Evolutionary conservation across 1,140 invertebrate genomes (phyloP).

Genomic region (Ceratina australensis): DNA sequence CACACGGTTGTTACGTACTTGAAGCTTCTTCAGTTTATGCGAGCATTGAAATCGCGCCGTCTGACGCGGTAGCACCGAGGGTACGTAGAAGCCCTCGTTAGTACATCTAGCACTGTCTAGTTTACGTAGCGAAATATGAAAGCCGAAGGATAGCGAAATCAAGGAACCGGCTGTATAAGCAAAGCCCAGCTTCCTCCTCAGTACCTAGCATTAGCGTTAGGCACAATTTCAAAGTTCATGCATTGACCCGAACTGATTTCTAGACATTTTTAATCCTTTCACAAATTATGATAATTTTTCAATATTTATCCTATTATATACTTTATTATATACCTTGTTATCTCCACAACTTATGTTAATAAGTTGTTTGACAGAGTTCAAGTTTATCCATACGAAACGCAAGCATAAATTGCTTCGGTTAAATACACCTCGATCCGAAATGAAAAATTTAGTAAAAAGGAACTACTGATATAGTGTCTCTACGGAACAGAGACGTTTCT

Average conservation of each 20-base stretch:
- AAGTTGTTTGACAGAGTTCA: too few relatives aligned
- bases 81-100: slow-evolving; percentile 59
- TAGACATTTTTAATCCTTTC: too few relatives aligned
- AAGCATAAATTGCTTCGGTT: slow-evolving; percentile 16
- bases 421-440: slow-evolving; percentile 6
- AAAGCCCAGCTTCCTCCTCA: slow-evolving; percentile 19
- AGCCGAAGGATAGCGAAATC: slow-evolving; percentile 53
- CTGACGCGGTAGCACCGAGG: slow-evolving; percentile 39
- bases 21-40: slow-evolving; percentile 55
- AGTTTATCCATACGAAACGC: too few relatives aligned
- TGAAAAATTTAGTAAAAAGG: too few relatives aligned
- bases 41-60: slow-evolving; percentile 57
- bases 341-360: too few relatives aligned
- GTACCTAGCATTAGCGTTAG: background rate
- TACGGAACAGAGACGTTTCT: slow-evolving; percentile 58
- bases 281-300: too few relatives aligned
- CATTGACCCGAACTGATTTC: background rate
- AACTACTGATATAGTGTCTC: too few relatives aligned
- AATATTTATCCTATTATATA: too few relatives aligned
- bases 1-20: slow-evolving; percentile 48
- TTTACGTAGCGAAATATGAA: slow-evolving; percentile 68
- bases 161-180: slow-evolving; percentile 48
- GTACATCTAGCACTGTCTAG: slow-evolving; percentile 55
- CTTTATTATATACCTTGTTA: too few relatives aligned
- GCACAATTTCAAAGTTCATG: slow-evolving; percentile 10